Conservation (phyloP, 2,888 invertebrate genomes). For the Napeogenes inachia region DNA sequence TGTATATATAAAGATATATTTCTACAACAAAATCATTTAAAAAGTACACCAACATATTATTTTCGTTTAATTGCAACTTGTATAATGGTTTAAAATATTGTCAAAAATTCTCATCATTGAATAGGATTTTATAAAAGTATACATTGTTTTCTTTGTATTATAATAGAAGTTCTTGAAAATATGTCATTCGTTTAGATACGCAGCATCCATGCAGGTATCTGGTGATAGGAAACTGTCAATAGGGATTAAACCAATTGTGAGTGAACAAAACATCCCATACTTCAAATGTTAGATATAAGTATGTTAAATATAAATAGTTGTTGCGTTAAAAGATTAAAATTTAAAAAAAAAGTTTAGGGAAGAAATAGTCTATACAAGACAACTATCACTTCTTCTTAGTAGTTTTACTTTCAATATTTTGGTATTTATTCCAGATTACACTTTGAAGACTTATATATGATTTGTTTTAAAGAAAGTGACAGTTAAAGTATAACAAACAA, state of each 20-base stretch:
- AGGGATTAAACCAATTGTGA: constrained; percentile 17
- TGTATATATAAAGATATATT: not conserved
- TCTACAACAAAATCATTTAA: too few species aligned
- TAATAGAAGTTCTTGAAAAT: constrained; percentile 53
- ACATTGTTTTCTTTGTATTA: not conserved
- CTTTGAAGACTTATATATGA: too few species aligned
- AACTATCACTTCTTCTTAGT: too few species aligned
- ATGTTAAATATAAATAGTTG: not conserved
- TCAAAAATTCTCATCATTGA: too few species aligned
- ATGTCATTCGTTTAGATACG: constrained; percentile 52
- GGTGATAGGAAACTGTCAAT: constrained; percentile 19
- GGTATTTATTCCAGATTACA: too few species aligned
- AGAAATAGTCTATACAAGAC: too few species aligned
- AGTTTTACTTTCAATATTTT: too few species aligned
- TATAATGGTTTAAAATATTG: too few species aligned
- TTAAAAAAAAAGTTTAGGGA: not conserved
- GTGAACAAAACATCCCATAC: constrained; percentile 11
- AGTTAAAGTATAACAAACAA: not conserved
- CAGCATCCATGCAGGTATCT: constrained; percentile 26
- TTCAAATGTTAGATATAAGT: constrained; percentile 15
- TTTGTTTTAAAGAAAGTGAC: too few species aligned
- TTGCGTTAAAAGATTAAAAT: not conserved
- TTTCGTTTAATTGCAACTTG: too few species aligned
- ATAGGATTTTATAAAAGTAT: not conserved
- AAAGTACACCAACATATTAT: too few species aligned